Evolutionary conservation across 2,888 invertebrate genomes (phyloP).

Genomic region (Eucriotettix oculatus): DNA sequence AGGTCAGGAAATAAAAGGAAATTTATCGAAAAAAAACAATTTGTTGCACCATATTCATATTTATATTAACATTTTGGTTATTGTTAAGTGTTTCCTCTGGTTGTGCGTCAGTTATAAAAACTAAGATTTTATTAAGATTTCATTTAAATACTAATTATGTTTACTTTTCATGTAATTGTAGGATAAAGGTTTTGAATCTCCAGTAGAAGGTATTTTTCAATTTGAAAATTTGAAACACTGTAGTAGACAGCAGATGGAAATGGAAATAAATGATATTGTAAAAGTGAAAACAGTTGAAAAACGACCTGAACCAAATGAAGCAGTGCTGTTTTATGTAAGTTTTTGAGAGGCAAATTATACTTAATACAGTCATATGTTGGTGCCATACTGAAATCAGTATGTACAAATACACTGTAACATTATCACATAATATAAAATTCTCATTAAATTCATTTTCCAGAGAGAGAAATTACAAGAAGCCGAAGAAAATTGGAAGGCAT

Average conservation of each 20-base stretch:
- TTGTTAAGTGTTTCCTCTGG: too few species aligned
- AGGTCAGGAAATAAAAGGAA: neutral
- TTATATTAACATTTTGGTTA: too few species aligned
- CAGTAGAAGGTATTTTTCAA: constrained; percentile 34
- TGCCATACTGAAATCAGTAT: neutral
- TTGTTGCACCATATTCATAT: too few species aligned
- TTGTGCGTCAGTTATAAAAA: too few species aligned
- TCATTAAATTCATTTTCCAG: constrained; percentile 24
- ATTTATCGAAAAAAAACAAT: too few species aligned
- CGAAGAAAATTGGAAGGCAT: constrained; percentile 46
- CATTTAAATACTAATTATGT: too few species aligned
- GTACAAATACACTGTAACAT: neutral
- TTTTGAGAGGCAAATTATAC: neutral
- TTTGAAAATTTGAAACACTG: constrained; percentile 34
- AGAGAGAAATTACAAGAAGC: constrained; percentile 41
- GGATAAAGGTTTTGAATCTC: constrained; percentile 21
- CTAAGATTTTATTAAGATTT: too few species aligned
- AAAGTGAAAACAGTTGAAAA: constrained; percentile 47
- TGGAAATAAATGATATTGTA: constrained; percentile 49
- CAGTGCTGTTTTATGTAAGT: constrained; percentile 30
- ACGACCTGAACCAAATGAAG: constrained; percentile 21
- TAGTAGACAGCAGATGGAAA: constrained; percentile 44
- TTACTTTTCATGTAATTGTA: neutral
- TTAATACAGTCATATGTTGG: neutral
- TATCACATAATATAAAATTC: neutral